Evolutionary conservation across 2,888 invertebrate genomes (phyloP), one percentile per base, ranked within the genome.

Genomic region (Cosmorhoe ocellata): DNA sequence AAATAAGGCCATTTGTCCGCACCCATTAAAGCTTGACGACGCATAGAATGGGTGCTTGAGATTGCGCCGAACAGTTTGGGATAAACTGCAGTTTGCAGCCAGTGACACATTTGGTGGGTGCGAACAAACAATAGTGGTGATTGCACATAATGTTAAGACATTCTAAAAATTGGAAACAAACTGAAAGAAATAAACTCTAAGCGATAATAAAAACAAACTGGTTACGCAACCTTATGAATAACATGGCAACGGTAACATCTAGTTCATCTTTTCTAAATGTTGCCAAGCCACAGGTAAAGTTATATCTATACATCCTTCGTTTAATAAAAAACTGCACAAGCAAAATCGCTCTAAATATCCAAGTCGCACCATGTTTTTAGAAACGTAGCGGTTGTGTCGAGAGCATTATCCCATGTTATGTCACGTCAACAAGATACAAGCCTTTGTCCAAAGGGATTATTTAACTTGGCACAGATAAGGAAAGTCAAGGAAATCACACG

Each of bases 1-100:
- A 85, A 85, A 86, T 82, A 83, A 77, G 65, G 69, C 77, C 77
- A 79, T 87, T 86, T 81, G 80, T 80, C 76, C 36, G 24, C 71
- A 52, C 63, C 80, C 78, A 80, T 85, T 81, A 84, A 70, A 71
- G 73, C 67, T 73, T 76, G 75, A 76, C 79, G 77, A 79, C 81
- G 71, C 71, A 74, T 71, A 67, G 76, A 81, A 83, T 81, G 79
- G 81, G 67, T 71, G 74, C 78, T 83, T 76, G 72, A 80, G 81
- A 77, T 77, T 79, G 77, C 74, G 71, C 69, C 67, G 71, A 64
- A 66, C 69, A 59, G 65, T 65, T 72, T 59, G 52, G 70, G 45
- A 58, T 51, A 56, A 53, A 78, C 72, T 79, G 80, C 81, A 81
- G 69, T 76, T 74, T 60, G 65, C 65, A 61, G 22, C 55, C 65